Base-by-base conservation (phyloP, 2,797 vertebrate species). In the Tragelaphus eurycerus region DNA sequence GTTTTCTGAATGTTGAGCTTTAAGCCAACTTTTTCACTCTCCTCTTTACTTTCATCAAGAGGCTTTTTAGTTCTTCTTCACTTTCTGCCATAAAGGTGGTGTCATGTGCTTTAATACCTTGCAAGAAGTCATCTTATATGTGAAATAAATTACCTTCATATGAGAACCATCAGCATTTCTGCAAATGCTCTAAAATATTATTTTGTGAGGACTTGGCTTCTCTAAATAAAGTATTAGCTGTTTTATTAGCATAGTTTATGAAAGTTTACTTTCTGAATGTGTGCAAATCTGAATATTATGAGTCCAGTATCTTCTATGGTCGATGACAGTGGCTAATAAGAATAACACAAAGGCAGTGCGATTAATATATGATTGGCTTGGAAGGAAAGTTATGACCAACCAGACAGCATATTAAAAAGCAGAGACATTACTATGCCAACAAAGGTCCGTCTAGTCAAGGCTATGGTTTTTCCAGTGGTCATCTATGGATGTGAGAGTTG, bases 321-420 rank as follows among this genome's bases (percentile, higher is more conserved):
- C 85, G 92, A 25, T 86, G n/a, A 93, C 43, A 95, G 94, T 60
- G 64, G 84, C 14, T 94, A 90, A 88, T 86, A 50, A 93, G 54
- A 96, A 86, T 16, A 43, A 91, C 2, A 78, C 25, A 79, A 55
- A 23, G 79, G 0, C 4, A 86, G 19, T 55, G 2, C 2, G 2
- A 57, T 84, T 92, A 88, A 89, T 93, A 92, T 62, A 10, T 64
- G 64, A 83, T 89, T 89, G 92, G 34, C 12, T 76, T 46, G 46
- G 46, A 46, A 46, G 46, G 46, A 46, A 46, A 46, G 46, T 46
- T 46, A 46, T 46, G 46, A 46, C 46, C 46, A 46, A 46, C 46
- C 46, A 46, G 46, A 11, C 46, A 48, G 46, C 46, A 48, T 48
- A 48, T 48, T 48, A 48, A 48, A 48, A 48, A 48, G 46, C 46